Conservation (phyloP, 2,888 invertebrate genomes). For the Bursaphelenchus okinawaensis region DNA sequence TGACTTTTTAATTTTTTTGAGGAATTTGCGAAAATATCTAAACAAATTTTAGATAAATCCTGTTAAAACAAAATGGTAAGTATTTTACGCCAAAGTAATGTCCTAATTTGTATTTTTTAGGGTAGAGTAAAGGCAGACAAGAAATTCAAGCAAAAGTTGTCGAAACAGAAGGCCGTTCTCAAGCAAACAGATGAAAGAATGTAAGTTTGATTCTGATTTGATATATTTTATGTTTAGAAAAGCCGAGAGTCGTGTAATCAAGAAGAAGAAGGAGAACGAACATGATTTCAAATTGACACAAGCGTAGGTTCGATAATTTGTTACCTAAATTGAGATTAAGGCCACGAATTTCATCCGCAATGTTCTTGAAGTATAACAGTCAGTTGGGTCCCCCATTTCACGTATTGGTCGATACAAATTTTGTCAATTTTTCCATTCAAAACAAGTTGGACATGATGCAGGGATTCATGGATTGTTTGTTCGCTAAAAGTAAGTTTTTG, state of each 20-base stretch:
- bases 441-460: slow-evolving; percentile 92
- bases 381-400: slow-evolving; percentile 97
- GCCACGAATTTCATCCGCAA: slow-evolving; percentile 67
- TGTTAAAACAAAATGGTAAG: not conserved
- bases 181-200: slow-evolving; percentile 55
- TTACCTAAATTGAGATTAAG: slow-evolving; percentile 24
- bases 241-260: slow-evolving; percentile 46
- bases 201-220: slow-evolving; percentile 30
- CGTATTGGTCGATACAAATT: slow-evolving; percentile 91
- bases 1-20: not conserved
- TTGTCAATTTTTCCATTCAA: slow-evolving; percentile 95
- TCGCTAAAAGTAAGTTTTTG: slow-evolving; percentile 73
- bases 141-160: slow-evolving; percentile 34
- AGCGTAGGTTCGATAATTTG: slow-evolving; percentile 38
- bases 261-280: slow-evolving; percentile 51
- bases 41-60: not conserved
- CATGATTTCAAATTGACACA: slow-evolving; percentile 47
- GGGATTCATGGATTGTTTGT: slow-evolving; percentile 97
- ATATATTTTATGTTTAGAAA: slow-evolving; percentile 38
- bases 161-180: slow-evolving; percentile 37
- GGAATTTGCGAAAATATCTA: not conserved
- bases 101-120: slow-evolving; percentile 21
- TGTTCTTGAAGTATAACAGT: slow-evolving; percentile 95
- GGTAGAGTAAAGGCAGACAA: slow-evolving; percentile 37
- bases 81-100: not conserved